Evolutionary conservation across 1,140 invertebrate species (phyloP).

Genomic region (Papilio machaon): DNA sequence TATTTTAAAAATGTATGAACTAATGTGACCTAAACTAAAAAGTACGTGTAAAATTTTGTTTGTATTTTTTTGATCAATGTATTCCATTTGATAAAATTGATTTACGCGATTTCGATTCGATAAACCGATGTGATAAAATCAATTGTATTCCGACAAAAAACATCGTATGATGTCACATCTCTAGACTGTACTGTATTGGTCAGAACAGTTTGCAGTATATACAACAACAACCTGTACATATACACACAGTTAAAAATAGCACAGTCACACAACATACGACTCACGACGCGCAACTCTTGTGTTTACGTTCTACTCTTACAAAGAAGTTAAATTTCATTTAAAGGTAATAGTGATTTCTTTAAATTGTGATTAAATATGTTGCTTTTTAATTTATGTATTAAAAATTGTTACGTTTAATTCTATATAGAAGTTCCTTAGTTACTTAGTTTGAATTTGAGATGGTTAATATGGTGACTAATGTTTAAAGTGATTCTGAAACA

Average conservation of each 20-base stretch:
- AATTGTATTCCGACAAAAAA: not conserved
- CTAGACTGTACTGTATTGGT: not conserved
- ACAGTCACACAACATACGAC: not conserved
- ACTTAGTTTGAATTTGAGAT: no score
- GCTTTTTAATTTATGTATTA: not conserved
- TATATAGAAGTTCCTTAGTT: no score
- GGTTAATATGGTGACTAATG: no score
- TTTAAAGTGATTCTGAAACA: no score
- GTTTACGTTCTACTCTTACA: not conserved
- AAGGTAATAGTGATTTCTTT: not conserved
- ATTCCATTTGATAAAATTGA: not conserved
- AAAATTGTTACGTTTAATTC: not conserved
- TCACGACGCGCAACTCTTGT: not conserved
- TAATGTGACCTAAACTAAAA: no score
- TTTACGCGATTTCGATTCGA: not conserved
- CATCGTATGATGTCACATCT: not conserved
- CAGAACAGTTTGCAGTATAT: not conserved
- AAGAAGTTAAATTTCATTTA: not conserved
- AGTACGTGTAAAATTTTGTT: no score
- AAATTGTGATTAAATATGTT: not conserved
- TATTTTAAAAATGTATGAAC: no score
- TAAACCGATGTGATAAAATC: not conserved
- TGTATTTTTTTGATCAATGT: no score
- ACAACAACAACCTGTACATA: not conserved
- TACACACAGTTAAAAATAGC: not conserved